Base-by-base conservation (phyloP, 2,113 vertebrate genomes). In the Panthera leo region DNA sequence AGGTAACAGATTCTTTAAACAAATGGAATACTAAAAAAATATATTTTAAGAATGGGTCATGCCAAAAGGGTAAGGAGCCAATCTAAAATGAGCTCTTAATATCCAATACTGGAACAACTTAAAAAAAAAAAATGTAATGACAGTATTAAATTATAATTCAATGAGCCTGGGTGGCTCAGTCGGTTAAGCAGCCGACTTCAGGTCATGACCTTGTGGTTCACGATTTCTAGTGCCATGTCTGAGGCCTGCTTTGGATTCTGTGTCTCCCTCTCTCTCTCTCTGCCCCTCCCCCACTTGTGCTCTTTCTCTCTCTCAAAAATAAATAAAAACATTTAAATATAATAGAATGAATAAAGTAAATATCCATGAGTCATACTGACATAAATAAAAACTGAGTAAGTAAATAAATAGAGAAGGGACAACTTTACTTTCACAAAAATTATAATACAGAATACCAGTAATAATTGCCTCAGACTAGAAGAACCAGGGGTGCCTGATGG, bases 291-390 rank as follows among this genome's bases (percentile, higher is more conserved):
- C 6, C 55, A 0, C 55, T 58, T 19, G 21, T 15, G 15, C 6
- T 58, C 55, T 58, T 19, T 58, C 55, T 58, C 53, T 55, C 16
- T 55, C 55, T 58, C 55, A 19, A 58, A 58, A 58, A 58, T 21
- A 58, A 58, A 58, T 21, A 58, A 58, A 61, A 61, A 61, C 7
- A 61, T 61, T 61, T 7, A 7, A 25, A 25, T 84, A 67, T 71
- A 96, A 68, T 11, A 14, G 42, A 83, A 53, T 79, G 67, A 93
- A 78, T 65, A 87, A 96, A 92, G 89, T 84, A 96, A 80, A 89
- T 84, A 95, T 16, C n/a, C 45, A 34, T 45, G 27, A 86, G 19
- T 27, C 27, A 93, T 5, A 90, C 12, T 27, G 39, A 94, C 71
- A 95, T 36, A 91, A 83, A 88, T 63, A 86, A 91, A 85, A 87